Conservation (phyloP, 2,888 invertebrate genomes). For the Drosophila robusta region DNA sequence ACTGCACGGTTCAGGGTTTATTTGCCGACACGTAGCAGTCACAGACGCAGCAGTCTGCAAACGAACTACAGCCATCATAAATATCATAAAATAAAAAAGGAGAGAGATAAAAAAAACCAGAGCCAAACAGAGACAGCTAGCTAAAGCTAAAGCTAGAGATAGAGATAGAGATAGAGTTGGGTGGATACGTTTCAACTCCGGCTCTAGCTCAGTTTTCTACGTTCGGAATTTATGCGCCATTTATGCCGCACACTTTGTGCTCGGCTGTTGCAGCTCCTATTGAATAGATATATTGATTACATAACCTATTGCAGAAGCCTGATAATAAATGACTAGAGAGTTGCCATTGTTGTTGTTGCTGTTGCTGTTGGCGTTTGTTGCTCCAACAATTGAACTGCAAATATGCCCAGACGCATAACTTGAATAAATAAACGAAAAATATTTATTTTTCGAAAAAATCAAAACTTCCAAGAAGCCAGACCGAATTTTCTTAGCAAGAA, state of each 20-base stretch:
- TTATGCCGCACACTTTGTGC: constrained; percentile 71
- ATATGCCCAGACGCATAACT: constrained; percentile 37
- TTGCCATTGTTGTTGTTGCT: constrained; percentile 14
- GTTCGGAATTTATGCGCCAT: constrained; percentile 72
- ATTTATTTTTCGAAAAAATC: constrained; percentile 2
- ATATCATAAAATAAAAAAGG: constrained; percentile 64
- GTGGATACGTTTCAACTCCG: neutral
- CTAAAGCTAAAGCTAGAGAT: neutral
- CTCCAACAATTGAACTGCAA: constrained; percentile 58
- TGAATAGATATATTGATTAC: constrained; percentile 69
- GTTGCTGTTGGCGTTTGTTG: neutral
- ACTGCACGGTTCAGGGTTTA: constrained; percentile 63
- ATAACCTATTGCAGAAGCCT: constrained; percentile 57
- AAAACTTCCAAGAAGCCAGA: neutral
- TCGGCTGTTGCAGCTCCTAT: constrained; percentile 71
- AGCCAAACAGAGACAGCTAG: constrained; percentile 4
- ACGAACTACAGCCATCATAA: constrained; percentile 62
- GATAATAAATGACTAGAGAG: constrained; percentile 69
- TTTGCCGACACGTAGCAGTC: constrained; percentile 73
- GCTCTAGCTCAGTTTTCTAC: constrained; percentile 32
- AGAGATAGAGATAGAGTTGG: constrained; percentile 18
- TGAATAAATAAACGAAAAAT: constrained; percentile 14
- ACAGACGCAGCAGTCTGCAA: constrained; percentile 57
- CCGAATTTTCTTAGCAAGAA: neutral
- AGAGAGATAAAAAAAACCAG: neutral